Base-by-base conservation (phyloP, 2,113 vertebrate species). In the Eulacestoma nigropectus region DNA sequence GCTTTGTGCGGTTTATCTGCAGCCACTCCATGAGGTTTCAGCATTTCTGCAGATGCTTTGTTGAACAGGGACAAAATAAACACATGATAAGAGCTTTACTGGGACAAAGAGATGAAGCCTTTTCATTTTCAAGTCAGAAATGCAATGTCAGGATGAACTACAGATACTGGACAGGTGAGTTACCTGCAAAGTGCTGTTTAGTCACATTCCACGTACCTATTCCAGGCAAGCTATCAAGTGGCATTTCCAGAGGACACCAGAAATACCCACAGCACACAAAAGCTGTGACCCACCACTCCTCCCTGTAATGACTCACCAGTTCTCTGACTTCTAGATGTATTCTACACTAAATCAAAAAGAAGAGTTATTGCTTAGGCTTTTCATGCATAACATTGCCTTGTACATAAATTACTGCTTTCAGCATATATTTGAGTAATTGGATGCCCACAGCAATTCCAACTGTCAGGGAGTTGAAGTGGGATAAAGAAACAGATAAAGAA, bases 141-240 rank as follows among this genome's bases (percentile, higher is more conserved):
- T 9, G 10, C 50, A 37, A 4, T 1, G 2, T 23, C 23, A 76
- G 16, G 22, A 50, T 3, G 20, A 68, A 37, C 19, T 33, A 15
- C 10, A 65, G 46, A 20, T 2, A 39, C 5, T 4, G 6, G 19
- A 46, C 37, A 73, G 42, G 33, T 14, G 32, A 47, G 17, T 25
- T 32, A 65, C 1, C n/a, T 37, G 35, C 47, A 9, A n/a, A 53
- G 26, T 11, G 30, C 7, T n/a, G 37, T 56, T 44, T 1, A 59
- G 41, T 18, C 59, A 35, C 59, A 44, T 22, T 46, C 33, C 59
- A 59, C 1, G 0, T 3, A 17, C 8, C 19, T 41, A 0, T 8
- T 47, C 18, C 55, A 62, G 32, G 27, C 18, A 55, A 2, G 4
- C 17, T 32, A 6, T 7, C 13, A 17, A 17, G 26, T 5, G 13